Conservation (phyloP, 2,888 invertebrate species). For the Euproctis similis region DNA sequence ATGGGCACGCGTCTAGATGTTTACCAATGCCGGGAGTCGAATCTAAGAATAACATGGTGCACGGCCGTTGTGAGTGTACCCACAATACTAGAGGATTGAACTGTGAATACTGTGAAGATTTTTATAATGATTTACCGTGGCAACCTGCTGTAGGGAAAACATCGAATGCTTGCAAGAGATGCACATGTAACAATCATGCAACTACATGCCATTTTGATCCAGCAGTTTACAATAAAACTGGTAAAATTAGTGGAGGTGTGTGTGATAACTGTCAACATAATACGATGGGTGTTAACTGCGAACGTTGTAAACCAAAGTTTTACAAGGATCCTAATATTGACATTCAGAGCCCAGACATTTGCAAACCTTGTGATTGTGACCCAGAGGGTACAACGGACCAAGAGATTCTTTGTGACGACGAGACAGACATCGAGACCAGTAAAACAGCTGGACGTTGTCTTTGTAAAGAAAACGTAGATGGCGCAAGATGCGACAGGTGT, state of each 20-base stretch:
- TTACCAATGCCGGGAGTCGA: slow-evolving; percentile 85
- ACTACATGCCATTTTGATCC: slow-evolving; percentile 96
- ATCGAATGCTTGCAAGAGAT: slow-evolving; percentile 95
- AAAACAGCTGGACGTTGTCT: slow-evolving; percentile 94
- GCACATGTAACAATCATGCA: slow-evolving; percentile 96
- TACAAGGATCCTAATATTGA: slow-evolving; percentile 90
- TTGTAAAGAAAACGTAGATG: slow-evolving; percentile 93
- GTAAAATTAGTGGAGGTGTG: slow-evolving; percentile 94
- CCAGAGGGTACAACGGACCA: slow-evolving; percentile 90
- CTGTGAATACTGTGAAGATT: slow-evolving; percentile 97
- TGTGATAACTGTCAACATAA: slow-evolving; percentile 98
- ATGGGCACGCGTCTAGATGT: slow-evolving; percentile 97
- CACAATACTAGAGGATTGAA: slow-evolving; percentile 98
- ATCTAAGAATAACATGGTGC: slow-evolving; percentile 91
- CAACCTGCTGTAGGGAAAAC: slow-evolving; percentile 95
- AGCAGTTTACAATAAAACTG: slow-evolving; percentile 92
- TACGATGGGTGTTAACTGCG: slow-evolving; percentile 97
- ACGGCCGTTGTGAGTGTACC: slow-evolving; percentile 97
- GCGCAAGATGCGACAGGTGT: slow-evolving; percentile 93
- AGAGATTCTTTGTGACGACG: slow-evolving; percentile 93
- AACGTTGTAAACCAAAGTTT: slow-evolving; percentile 95
- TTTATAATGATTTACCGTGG: slow-evolving; percentile 98
- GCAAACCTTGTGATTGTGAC: slow-evolving; percentile 94
- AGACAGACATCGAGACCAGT: slow-evolving; percentile 85
- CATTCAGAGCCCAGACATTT: slow-evolving; percentile 92